Conservation (phyloP, 1,140 invertebrate species). For the Drosophila sturtevanti region DNA sequence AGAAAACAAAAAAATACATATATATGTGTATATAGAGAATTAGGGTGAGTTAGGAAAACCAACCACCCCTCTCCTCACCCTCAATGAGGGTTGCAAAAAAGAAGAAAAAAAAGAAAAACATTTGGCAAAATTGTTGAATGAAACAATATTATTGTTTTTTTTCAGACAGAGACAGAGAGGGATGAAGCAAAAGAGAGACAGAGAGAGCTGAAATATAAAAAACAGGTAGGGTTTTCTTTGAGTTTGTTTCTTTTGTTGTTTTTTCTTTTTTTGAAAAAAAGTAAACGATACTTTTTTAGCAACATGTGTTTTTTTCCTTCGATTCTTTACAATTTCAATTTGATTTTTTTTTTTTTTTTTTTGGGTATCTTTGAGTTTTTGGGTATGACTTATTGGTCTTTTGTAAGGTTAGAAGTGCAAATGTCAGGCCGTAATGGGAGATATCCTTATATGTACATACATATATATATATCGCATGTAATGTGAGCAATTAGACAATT, state of each 20-base stretch:
- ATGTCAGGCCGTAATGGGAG: constrained; percentile 57
- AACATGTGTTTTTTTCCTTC: constrained; percentile 52
- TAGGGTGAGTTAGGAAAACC: constrained; percentile 52
- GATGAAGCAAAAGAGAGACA: background rate
- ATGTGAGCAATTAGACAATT: constrained; percentile 68
- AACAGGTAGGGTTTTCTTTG: constrained; percentile 61
- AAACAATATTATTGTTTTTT: constrained; percentile 42
- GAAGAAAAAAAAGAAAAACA: constrained; percentile 31
- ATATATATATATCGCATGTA: constrained; percentile 30
- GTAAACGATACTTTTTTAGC: constrained; percentile 71
- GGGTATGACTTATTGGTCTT: constrained; percentile 72
- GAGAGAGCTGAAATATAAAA: constrained; percentile 48
- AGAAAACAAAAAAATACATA: constrained; percentile 17
- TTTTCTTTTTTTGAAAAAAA: background rate
- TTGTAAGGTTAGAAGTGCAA: constrained; percentile 59
- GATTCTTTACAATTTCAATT: constrained; percentile 28
- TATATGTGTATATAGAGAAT: constrained; percentile 1
- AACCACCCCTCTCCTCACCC: constrained; percentile 52
- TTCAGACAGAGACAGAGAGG: background rate
- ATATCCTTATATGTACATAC: background rate
- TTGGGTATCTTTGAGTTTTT: background rate
- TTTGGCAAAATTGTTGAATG: constrained; percentile 57
- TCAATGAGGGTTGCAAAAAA: constrained; percentile 63
- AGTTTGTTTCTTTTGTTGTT: no score
- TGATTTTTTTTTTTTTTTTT: no score